Base-by-base conservation (phyloP, 2,797 vertebrate genomes). In the Arctocebus calabarensis region DNA sequence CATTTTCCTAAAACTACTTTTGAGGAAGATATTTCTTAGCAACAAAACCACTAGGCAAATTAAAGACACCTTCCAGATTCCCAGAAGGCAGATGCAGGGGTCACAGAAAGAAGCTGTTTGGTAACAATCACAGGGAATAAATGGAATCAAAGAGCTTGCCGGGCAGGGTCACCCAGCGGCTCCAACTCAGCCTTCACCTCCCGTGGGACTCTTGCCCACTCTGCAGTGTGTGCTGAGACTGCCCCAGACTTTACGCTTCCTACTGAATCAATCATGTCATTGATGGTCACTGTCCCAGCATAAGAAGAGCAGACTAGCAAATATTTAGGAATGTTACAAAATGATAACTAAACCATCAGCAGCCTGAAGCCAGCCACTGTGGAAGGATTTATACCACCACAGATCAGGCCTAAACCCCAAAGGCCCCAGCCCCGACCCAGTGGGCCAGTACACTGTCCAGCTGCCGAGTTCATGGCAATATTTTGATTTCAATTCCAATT, bases 161-260 rank as follows among this genome's bases (percentile, higher is more conserved):
- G 11, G 25, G 25, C 59, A 17, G 55, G 43, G 34, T 3, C 13
- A 20, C 20, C 1, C 1, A 14, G 7, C 9, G 5, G 20, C 55
- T 10, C 34, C 34, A 19, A 5, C 27, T 61, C 34, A 40, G 25
- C 55, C 34, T 61, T 40, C 55, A 27, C 40, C 13, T 2, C 19
- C 43, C 3, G 7, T 0, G 0, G 45, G 55, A 23, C 27, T 1
- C 40, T 52, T 52, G 0, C 20, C 27, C 17, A 7, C 55, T n/a
- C 40, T 83, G 78, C 40, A 34, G 7, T 25, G 5, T 34, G 43
- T 22, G 48, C 75, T 22, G n/a, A 48, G 59, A 52, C 14, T 64
- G 55, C 12, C 4, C 22, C 9, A 29, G 16, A 62, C 3, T 19
- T 57, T 22, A 29, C 2, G 0, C 61, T 45, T 62, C 27, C 32